Conservation (phyloP, 2,888 invertebrate species). For the Ochropacha duplaris region DNA sequence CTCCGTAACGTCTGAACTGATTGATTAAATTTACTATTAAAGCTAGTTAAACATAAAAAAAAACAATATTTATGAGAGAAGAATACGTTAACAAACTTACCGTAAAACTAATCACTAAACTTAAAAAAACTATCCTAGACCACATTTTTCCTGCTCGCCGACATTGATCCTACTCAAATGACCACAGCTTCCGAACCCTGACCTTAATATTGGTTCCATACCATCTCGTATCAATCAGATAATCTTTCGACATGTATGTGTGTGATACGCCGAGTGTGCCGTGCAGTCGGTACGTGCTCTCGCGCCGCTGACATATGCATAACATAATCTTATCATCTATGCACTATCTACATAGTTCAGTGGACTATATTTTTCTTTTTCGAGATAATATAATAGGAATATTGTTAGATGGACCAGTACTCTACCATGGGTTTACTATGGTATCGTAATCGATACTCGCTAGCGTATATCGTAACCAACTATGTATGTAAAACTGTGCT, state of each 20-base stretch:
- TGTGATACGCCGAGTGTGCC: slow-evolving; percentile 3
- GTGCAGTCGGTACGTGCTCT: slow-evolving; percentile 29
- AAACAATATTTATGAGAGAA: too few species aligned
- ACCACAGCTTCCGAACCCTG: slow-evolving; percentile 12
- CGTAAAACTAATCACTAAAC: slow-evolving; percentile 13
- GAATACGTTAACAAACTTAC: background rate
- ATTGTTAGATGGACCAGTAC: too few species aligned
- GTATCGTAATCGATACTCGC: too few species aligned
- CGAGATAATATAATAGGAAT: background rate
- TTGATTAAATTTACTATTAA: too few species aligned
- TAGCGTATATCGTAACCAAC: too few species aligned
- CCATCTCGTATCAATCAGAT: slow-evolving; percentile 2
- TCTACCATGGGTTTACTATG: too few species aligned
- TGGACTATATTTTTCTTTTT: slow-evolving; percentile 18
- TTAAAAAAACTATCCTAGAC: slow-evolving; percentile 19
- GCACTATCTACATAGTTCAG: slow-evolving; percentile 37
- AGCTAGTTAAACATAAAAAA: too few species aligned
- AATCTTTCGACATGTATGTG: background rate
- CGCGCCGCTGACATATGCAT: background rate
- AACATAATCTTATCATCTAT: slow-evolving; percentile 21
- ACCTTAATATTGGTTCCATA: slow-evolving; percentile 7
- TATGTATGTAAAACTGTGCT: too few species aligned
- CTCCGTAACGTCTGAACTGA: too few species aligned
- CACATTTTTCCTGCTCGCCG: slow-evolving; percentile 33
- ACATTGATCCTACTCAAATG: slow-evolving; percentile 35